Base-by-base conservation (phyloP, 2,888 invertebrate species). In the Beris chalybata region DNA sequence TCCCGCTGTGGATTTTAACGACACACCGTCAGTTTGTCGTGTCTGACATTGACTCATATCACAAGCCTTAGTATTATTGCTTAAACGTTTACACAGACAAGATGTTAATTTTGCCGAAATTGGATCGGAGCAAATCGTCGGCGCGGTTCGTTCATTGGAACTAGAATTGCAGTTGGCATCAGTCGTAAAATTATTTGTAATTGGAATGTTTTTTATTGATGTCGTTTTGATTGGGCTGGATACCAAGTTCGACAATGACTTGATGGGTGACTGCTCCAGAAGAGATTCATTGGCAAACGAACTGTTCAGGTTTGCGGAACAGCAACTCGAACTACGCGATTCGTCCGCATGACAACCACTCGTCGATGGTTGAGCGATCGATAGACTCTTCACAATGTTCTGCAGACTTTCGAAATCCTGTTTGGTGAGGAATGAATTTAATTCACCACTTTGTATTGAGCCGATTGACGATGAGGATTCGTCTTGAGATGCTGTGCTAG, bases 161-260 rank as follows among this genome's bases (percentile, higher is more conserved):
- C 12, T 77, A 69, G 74, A 71, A 71, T 79, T 72, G 72, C 80
- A 80, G 75, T 77, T 82, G 73, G 77, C 77, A 48, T 66, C 65
- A 43, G 68, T 64, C 11, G 66, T 53, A 67, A 68, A 44, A 66
- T 70, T 55, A 1, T 22, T 22, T 22, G 45, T 71, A 53, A 67
- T 67, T 68, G 75, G 76, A 76, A 79, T 76, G 74, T 76, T 76
- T 72, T 77, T 76, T 68, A 79, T 75, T 70, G 77, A 71, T 59
- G 78, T 76, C 50, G 80, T 78, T 72, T 79, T 81, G 11, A 73
- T 77, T 72, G 82, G 86, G 81, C 82, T 85, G 73, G 86, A 86
- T 67, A 86, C 86, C 74, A 86, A 81, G 77, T 86, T 86, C 59
- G 87, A 87, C 69, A 87, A 78, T 65, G 86, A 87, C 76, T 86